Evolutionary conservation across 2,888 invertebrate species (phyloP).

Genomic region (Selenia dentaria): DNA sequence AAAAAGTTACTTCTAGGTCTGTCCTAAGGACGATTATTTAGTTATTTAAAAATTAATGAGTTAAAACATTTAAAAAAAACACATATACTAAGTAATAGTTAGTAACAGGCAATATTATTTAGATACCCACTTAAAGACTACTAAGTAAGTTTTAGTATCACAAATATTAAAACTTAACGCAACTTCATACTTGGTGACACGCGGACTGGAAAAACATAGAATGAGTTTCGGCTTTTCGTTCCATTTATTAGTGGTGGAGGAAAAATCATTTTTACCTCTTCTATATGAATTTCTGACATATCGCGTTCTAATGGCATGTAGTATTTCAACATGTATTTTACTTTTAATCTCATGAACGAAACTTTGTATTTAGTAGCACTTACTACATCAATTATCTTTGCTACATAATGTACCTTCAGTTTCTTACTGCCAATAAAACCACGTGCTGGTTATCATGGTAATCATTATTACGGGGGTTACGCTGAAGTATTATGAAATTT

Average conservation of each 20-base stretch:
- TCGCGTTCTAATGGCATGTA: slow-evolving; percentile 7
- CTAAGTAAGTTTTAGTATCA: background rate
- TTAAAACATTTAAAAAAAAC: too few species aligned
- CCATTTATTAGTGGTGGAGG: background rate
- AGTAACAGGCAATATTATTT: background rate
- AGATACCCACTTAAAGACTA: slow-evolving; percentile 1
- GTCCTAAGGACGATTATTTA: background rate
- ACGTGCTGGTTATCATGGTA: background rate
- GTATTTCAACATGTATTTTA: slow-evolving; percentile 7
- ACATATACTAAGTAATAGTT: too few species aligned
- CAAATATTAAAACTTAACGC: background rate
- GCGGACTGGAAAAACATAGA: too few species aligned
- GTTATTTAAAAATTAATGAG: background rate
- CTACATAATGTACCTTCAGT: slow-evolving; percentile 1
- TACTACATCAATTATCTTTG: slow-evolving; percentile 7
- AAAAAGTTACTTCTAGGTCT: background rate
- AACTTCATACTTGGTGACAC: too few species aligned
- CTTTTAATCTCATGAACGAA: slow-evolving; percentile 5
- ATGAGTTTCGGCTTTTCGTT: too few species aligned
- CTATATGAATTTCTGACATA: slow-evolving; percentile 6
- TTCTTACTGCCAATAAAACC: slow-evolving; percentile 1
- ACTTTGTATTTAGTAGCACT: slow-evolving; percentile 2
- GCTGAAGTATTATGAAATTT: slow-evolving; percentile 1
- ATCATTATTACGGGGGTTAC: background rate
- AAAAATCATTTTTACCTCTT: slow-evolving; percentile 5